Evolutionary conservation across 2,888 invertebrate genomes (phyloP).

Genomic region (Zaprionus bogoriensis): DNA sequence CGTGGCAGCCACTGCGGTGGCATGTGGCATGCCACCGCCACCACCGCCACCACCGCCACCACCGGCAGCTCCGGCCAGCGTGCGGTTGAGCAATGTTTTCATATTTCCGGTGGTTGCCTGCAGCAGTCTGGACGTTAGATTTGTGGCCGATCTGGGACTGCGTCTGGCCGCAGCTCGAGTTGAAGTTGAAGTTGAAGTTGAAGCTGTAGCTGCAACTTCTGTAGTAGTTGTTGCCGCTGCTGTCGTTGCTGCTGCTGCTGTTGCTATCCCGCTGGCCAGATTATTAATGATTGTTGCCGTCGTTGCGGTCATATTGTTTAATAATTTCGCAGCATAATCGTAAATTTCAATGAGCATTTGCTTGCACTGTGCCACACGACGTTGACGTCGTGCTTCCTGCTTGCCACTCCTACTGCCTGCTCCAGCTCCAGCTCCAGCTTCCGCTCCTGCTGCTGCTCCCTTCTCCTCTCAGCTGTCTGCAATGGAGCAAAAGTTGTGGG

Average conservation of each 20-base stretch:
- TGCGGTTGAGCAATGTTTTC: slow-evolving; percentile 67
- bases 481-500: slow-evolving; percentile 34
- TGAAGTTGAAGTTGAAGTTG: neutral
- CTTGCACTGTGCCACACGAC: slow-evolving; percentile 8
- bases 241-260: slow-evolving; percentile 11
- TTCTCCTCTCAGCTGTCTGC: slow-evolving; percentile 27
- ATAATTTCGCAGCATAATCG: slow-evolving; percentile 77
- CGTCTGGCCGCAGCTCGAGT: neutral
- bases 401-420: neutral
- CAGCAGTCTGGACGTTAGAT: slow-evolving; percentile 59
- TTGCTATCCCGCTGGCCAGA: slow-evolving; percentile 20
- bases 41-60: too few species aligned
- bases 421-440: neutral
- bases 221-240: slow-evolving; percentile 17
- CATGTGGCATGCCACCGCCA: slow-evolving; percentile 61
- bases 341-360: slow-evolving; percentile 72
- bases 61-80: slow-evolving; percentile 64
- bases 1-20: too few species aligned
- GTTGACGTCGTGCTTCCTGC: neutral
- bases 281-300: slow-evolving; percentile 58
- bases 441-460: neutral
- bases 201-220: neutral
- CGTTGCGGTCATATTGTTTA: slow-evolving; percentile 70
- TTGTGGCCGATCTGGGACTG: slow-evolving; percentile 42
- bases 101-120: slow-evolving; percentile 61